Evolutionary conservation across 2,797 vertebrate species (phyloP).

Genomic region (Enteromius fasciolatus): DNA sequence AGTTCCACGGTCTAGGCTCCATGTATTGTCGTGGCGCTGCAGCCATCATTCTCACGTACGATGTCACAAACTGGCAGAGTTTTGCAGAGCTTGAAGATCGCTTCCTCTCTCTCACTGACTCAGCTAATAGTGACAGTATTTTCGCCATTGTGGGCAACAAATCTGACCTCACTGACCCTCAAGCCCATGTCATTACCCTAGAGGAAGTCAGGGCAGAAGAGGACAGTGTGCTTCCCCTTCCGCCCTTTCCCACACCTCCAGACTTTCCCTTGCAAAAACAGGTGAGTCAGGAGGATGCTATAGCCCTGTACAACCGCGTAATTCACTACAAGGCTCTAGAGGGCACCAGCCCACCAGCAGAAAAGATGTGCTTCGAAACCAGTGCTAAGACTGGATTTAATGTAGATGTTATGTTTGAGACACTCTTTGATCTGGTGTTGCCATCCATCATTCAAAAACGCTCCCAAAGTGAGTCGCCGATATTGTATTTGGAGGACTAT

Average conservation of each 20-base stretch:
- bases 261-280: constrained; percentile 72
- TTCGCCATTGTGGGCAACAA: constrained; percentile 95
- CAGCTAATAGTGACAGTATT: constrained; percentile 89
- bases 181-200: constrained; percentile 50
- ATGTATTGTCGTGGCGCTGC: constrained; percentile 95
- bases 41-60: constrained; percentile 91
- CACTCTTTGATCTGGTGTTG: constrained; percentile 89
- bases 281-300: constrained; percentile 83
- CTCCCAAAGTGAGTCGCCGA: constrained; percentile 76
- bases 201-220: constrained; percentile 52
- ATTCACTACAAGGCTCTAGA: constrained; percentile 88
- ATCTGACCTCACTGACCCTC: constrained; percentile 84
- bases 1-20: constrained; percentile 95
- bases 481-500: constrained; percentile 82
- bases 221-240: background rate
- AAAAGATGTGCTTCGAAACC: constrained; percentile 95
- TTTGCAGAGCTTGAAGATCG: constrained; percentile 91
- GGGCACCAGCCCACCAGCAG: constrained; percentile 79
- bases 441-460: constrained; percentile 87
- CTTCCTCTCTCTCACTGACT: constrained; percentile 92
- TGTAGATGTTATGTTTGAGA: constrained; percentile 91
- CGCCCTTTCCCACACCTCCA: constrained; percentile 27
- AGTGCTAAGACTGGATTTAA: constrained; percentile 94
- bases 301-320: constrained; percentile 86
- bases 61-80: constrained; percentile 91